Evolutionary conservation across 1,140 invertebrate species (phyloP), one percentile per base, ranked within the genome.

Genomic region (Arion vulgaris): DNA sequence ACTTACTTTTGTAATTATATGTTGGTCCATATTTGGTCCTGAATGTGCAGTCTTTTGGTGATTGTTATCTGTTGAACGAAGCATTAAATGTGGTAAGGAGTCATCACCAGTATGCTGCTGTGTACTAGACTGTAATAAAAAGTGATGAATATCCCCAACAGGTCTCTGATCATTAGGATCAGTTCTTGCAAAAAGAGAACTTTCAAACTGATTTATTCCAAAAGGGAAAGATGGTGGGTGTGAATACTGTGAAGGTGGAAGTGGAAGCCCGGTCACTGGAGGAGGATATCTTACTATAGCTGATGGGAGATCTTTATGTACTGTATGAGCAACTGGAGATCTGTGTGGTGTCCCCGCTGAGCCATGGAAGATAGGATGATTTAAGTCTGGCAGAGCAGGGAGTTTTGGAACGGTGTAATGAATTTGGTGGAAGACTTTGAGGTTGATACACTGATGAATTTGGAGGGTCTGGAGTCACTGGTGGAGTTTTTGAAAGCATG

Each of bases 211-310:
- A 32, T 75, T 75, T 9, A 49, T 32, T 19, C 72, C 74, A 76
- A 76, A 76, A 32, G 51, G 49, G 41, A 78, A 78, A 23, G 76
- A 26, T 66, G 76, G 38, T 19, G 36, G 15, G 23, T 32, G 26
- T 38, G 49, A 36, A 73, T 73, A 79, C 71, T 5, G 81, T 49
- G 26, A 49, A 34, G 71, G 83, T 11, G 57, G 15, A 32, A n/a
- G 78, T 45, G 49, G 77, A n/a, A 57, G 49, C 13, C 78, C 51
- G 51, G 53, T 68, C 13, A 34, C n/a, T 26, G 80, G 74, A 71
- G 78, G 75, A 17, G 80, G 80, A 36, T 73, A 84, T 28, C 83
- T 77, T 2, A 84, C 69, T 49, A 74, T 74, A 4, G 71, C 66
- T 32, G 66, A 41, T 26, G 57, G 49, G 28, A 66, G 36, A 23